Base-by-base conservation (phyloP, 2,888 invertebrate genomes). In the Noctuana brunneofusca region DNA sequence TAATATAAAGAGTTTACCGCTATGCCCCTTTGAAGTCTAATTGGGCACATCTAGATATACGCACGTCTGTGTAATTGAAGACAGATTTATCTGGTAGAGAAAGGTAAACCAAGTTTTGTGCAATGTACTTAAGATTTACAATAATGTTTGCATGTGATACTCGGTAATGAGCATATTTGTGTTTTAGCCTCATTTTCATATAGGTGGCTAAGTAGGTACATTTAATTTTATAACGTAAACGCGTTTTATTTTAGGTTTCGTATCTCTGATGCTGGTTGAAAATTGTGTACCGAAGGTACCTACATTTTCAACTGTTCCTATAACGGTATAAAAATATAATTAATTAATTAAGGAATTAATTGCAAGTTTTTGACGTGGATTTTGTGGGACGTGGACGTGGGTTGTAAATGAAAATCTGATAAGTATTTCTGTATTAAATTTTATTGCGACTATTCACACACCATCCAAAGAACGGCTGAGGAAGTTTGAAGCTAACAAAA, bases 401-500 rank as follows among this genome's bases (percentile, higher is more conserved):
- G 3, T 41, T 8, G 11, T 41, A 41, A 66, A 75, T 77, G 70
- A 81, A 79, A 80, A 73, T 64, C 71, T 71, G 67, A 64, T 66
- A 71, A 71, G 75, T 83, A 83, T 86, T 89, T 90, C 88, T 88
- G 90, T 90, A 90, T 89, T 89, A 88, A 91, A 87, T 91, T 90
- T 89, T 92, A 92, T 92, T 92, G 89, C 90, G 91, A 89, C 91
- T 92, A 92, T 91, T 93, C 93, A 88, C 93, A 94, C 93, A 93
- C 86, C 87, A 89, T 87, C 83, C 78, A 79, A 79, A 76, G 75
- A 82, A 84, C 84, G 82, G 81, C 81, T 79, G 81, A 82, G 83
- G 83, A 89, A 79, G 78, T 84, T 78, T 76, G 78, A 80, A 83
- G 78, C 80, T 80, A 81, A 82, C 76, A 80, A 80, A 80, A 71